A percentile compares a stretch with the other conserved stretches of the same genome.
phyloP scores from a whole-genome alignment of 1,140 invertebrate genomes.

The Halyomorpha halys region DNA sequence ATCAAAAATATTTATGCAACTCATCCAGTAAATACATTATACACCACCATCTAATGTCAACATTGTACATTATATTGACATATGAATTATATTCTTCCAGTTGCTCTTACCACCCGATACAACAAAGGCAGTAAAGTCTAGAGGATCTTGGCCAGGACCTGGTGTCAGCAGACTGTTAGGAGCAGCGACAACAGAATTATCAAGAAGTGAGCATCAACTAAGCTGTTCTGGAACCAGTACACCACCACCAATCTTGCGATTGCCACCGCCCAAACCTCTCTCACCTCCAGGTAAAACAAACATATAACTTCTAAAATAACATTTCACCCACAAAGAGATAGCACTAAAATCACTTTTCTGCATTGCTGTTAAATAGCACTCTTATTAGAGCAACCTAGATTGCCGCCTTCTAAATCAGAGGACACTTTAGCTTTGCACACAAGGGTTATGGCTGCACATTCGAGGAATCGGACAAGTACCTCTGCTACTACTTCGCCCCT shows the following conservation, averaged over 20 bases:
- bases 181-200: conserved; percentile 55
- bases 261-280: conserved; percentile 22
- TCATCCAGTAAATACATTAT: no score
- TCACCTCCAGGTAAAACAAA: conserved; percentile 19
- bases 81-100: conserved; percentile 31
- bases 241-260: conserved; percentile 20
- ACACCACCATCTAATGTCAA: no score
- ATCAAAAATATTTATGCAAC: no score
- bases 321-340: not conserved
- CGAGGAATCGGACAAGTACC: conserved; percentile 43
- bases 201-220: conserved; percentile 72
- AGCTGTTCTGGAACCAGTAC: conserved; percentile 15
- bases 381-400: conserved; percentile 31
- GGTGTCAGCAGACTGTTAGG: conserved; percentile 39
- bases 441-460: conserved; percentile 36
- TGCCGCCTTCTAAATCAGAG: conserved; percentile 65
- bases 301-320: not conserved
- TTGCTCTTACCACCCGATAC: conserved; percentile 55
- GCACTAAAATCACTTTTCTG: conserved; percentile 9
- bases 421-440: conserved; percentile 50
- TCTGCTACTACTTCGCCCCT: conserved; percentile 55
- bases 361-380: not conserved
- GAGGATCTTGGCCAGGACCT: conserved; percentile 73
- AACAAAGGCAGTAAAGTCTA: conserved; percentile 59
- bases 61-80: no score